Evolutionary conservation across 2,888 invertebrate genomes (phyloP).

Genomic region (Gibbula magus): DNA sequence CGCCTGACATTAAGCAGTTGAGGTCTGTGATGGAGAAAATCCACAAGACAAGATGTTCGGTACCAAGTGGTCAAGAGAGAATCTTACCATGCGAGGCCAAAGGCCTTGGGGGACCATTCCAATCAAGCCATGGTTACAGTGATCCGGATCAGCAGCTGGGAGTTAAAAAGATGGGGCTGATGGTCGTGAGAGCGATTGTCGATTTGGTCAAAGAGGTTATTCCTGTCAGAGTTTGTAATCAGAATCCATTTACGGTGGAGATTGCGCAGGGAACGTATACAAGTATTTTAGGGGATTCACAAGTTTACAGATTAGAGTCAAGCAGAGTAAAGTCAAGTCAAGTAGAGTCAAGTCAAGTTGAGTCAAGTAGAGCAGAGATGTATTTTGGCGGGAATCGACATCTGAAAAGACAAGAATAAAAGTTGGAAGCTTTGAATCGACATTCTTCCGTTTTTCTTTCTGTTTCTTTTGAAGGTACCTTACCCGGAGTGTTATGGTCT

Average conservation of each 20-base stretch:
- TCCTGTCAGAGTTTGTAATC: not conserved
- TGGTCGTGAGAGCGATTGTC: not conserved
- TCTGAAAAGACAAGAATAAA: too few species aligned
- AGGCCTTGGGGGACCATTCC: not conserved
- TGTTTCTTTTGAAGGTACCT: too few species aligned
- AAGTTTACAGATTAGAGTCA: too few species aligned
- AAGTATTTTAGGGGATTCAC: too few species aligned
- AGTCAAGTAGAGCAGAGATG: too few species aligned
- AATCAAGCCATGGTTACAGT: not conserved
- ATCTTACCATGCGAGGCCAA: not conserved
- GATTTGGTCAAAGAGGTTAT: not conserved
- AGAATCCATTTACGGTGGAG: not conserved
- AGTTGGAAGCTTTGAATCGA: too few species aligned
- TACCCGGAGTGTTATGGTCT: too few species aligned
- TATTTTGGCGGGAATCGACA: too few species aligned
- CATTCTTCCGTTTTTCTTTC: too few species aligned
- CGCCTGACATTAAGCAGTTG: not conserved
- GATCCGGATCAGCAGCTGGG: not conserved
- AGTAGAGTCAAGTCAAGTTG: too few species aligned
- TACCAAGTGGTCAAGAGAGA: not conserved
- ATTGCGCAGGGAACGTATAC: not conserved
- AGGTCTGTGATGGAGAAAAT: not conserved
- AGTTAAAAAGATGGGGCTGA: not conserved
- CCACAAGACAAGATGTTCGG: not conserved
- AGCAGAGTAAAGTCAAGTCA: too few species aligned